These are phyloP conservation scores for Amphipoea oculea DNA, from an alignment of 2,888 invertebrate genomes.

Conservation along the genomic window DNA sequence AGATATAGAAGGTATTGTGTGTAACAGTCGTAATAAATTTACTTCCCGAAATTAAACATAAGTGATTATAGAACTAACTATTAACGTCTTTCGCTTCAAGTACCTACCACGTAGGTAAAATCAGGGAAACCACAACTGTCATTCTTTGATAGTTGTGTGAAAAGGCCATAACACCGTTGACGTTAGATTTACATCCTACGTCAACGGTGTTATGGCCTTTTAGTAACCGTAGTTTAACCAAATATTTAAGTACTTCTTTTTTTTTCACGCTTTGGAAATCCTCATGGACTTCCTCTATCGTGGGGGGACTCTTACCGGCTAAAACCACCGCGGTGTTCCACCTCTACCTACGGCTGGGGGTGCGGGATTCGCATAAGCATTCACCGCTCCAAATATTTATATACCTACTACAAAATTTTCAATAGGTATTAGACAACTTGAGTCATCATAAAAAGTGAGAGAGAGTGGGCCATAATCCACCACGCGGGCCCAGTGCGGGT, in stretches of 20 bases:
- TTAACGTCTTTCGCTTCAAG: not conserved
- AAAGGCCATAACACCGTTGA: not conserved
- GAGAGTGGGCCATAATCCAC: not conserved
- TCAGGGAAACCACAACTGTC: not conserved
- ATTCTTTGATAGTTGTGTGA: not conserved
- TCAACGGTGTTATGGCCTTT: too few relatives aligned
- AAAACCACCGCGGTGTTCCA: too few relatives aligned
- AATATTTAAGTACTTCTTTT: not conserved
- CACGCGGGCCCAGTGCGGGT: too few relatives aligned
- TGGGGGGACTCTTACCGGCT: too few relatives aligned
- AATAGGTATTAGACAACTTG: constrained; percentile 5
- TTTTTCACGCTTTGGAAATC: too few relatives aligned
- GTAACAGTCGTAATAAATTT: not conserved
- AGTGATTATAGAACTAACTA: not conserved
- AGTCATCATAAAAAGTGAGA: not conserved
- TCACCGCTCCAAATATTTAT: too few relatives aligned
- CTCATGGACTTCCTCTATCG: too few relatives aligned
- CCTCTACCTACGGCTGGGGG: too few relatives aligned
- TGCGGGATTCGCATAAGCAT: too few relatives aligned
- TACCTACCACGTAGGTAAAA: not conserved
- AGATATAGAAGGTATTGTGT: not conserved
- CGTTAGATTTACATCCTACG: too few relatives aligned
- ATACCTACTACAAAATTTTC: not conserved
- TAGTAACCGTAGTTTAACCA: not conserved
- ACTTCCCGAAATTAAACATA: not conserved